A percentile compares a stretch with the other conserved stretches of the same genome.
These are phyloP conservation scores for Xanthorhoe designata DNA, from an alignment of 2,888 invertebrate genomes.

Conservation along the genomic window DNA sequence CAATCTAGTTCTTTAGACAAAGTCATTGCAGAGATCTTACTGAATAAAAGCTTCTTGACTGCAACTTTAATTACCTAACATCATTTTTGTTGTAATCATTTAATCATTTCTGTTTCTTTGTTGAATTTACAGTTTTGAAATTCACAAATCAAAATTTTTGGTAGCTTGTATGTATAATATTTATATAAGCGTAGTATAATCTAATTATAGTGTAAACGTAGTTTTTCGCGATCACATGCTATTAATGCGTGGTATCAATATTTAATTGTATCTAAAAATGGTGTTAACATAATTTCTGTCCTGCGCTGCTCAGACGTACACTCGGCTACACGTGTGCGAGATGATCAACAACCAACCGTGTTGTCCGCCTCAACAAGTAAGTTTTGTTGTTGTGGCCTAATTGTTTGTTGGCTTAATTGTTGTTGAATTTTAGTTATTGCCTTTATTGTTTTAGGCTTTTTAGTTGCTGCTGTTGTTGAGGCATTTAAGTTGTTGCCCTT, in stretches of 20 bases:
- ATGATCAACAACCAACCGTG: slow-evolving; percentile 93
- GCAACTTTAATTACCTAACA: too few species aligned
- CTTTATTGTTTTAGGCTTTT: slow-evolving; percentile 5
- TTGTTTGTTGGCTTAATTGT: slow-evolving; percentile 11
- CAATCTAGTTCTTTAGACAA: too few species aligned
- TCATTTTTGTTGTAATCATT: too few species aligned
- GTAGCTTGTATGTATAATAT: too few species aligned
- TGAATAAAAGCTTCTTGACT: too few species aligned
- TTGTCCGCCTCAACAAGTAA: slow-evolving; percentile 89
- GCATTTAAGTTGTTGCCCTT: neutral
- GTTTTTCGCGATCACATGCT: too few species aligned
- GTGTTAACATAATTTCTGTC: slow-evolving; percentile 72
- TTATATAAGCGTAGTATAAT: too few species aligned
- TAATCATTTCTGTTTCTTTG: too few species aligned
- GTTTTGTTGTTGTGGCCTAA: slow-evolving; percentile 49
- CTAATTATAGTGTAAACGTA: too few species aligned
- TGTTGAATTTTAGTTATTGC: slow-evolving; percentile 32
- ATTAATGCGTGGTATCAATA: neutral
- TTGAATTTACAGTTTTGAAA: too few species aligned
- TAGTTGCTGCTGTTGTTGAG: neutral
- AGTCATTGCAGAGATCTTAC: too few species aligned
- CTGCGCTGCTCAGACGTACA: slow-evolving; percentile 91
- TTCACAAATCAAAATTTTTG: too few species aligned
- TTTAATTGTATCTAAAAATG: slow-evolving; percentile 41
- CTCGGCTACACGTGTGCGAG: slow-evolving; percentile 95